Conservation (phyloP, 2,888 invertebrate genomes). For the Tenodera sinensis region DNA sequence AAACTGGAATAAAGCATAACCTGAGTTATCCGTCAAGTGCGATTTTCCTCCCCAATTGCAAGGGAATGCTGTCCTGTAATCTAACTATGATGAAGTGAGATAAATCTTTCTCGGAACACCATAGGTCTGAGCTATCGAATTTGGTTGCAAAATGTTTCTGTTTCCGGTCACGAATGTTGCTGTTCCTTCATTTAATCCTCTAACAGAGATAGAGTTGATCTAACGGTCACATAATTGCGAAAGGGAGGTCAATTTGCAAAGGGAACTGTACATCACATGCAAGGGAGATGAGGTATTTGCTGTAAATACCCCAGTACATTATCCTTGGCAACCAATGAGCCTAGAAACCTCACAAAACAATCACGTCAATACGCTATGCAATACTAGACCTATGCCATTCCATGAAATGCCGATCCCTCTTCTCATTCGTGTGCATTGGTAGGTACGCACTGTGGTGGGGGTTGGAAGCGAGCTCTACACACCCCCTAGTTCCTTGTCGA, state of each 20-base stretch:
- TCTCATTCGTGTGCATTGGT: not conserved
- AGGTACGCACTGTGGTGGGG: not conserved
- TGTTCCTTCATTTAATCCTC: not conserved
- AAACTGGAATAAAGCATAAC: no score
- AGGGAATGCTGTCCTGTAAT: no score
- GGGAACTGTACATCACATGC: not conserved
- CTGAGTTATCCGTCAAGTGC: no score
- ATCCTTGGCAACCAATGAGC: not conserved
- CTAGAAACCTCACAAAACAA: not conserved
- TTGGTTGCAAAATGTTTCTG: not conserved
- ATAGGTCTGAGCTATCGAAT: not conserved
- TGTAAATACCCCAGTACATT: not conserved
- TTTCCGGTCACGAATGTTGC: not conserved
- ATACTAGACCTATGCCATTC: not conserved
- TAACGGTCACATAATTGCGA: not conserved
- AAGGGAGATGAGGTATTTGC: not conserved
- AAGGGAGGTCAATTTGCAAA: not conserved
- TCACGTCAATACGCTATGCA: not conserved
- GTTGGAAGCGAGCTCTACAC: not conserved
- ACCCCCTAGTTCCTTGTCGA: not conserved
- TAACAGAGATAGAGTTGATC: not conserved
- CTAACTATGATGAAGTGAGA: no score
- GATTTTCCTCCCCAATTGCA: no score
- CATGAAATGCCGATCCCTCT: not conserved
- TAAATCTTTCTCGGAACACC: no score